Conservation (phyloP, 2,888 invertebrate genomes). For the Cantharis lateralis region DNA sequence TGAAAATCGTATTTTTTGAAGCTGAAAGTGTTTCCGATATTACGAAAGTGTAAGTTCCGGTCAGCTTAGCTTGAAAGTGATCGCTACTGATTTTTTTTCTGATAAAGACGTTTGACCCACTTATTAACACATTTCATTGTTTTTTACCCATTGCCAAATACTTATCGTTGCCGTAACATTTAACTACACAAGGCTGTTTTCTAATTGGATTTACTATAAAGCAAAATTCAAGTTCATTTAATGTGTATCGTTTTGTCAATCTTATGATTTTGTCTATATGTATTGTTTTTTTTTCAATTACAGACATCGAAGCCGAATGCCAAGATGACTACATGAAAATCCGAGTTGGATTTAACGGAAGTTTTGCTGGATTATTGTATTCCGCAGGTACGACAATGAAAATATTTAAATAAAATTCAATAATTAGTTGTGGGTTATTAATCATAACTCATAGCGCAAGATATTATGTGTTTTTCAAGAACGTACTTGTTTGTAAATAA, state of each 20-base stretch:
- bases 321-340: constrained; percentile 97
- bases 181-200: neutral
- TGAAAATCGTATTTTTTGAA: constrained; percentile 18
- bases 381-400: constrained; percentile 71
- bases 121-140: constrained; percentile 28
- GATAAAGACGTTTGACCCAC: constrained; percentile 25
- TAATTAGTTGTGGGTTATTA: constrained; percentile 1
- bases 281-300: constrained; percentile 41
- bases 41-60: constrained; percentile 43
- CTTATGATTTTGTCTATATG: neutral
- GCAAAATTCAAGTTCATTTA: neutral
- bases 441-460: neutral
- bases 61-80: constrained; percentile 49
- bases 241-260: neutral
- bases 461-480: neutral
- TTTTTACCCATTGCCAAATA: constrained; percentile 7
- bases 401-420: neutral
- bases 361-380: constrained; percentile 86
- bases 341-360: constrained; percentile 88
- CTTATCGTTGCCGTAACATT: constrained; percentile 1
- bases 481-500: neutral
- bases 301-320: constrained; percentile 94
- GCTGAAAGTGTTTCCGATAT: constrained; percentile 43
- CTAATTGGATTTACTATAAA: neutral
- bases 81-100: constrained; percentile 30